Conservation (phyloP, 1,140 invertebrate species). For the Psilanteris sp. region DNA sequence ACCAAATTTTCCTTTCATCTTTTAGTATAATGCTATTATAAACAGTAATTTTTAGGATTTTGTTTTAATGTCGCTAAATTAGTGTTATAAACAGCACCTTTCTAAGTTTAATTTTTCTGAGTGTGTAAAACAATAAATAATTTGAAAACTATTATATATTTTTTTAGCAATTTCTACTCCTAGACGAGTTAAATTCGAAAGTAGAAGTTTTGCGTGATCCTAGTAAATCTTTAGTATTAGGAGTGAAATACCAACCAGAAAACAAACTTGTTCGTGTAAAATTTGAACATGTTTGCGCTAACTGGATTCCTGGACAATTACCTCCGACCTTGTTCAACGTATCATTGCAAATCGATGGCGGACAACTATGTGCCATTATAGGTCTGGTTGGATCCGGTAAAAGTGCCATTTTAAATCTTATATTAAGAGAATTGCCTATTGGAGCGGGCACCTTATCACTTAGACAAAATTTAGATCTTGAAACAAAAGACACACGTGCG, state of each 20-base stretch:
- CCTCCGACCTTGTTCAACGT: slow-evolving; percentile 82
- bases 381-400: slow-evolving; percentile 90
- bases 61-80: too few species aligned
- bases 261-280: slow-evolving; percentile 27
- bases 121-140: too few species aligned
- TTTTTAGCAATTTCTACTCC: slow-evolving; percentile 83
- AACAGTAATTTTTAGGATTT: too few species aligned
- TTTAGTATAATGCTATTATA: too few species aligned
- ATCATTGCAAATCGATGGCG: slow-evolving; percentile 81
- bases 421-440: slow-evolving; percentile 86
- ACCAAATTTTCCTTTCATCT: too few species aligned
- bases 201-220: not conserved
- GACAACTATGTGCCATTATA: slow-evolving; percentile 81
- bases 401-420: slow-evolving; percentile 86
- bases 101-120: too few species aligned
- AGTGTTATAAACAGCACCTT: too few species aligned
- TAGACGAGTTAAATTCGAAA: slow-evolving; percentile 81
- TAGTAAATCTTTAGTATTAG: not conserved
- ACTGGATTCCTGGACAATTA: slow-evolving; percentile 72
- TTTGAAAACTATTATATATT: too few species aligned
- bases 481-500: not conserved
- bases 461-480: slow-evolving; percentile 56
- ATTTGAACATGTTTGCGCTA: slow-evolving; percentile 68
- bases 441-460: slow-evolving; percentile 83
- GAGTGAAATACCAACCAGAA: slow-evolving; percentile 6